Percentiles rank a stretch among this genome's conserved stretches.
Evolutionary conservation across 2,113 vertebrate genomes (phyloP).

Genomic region (Oncorhynchus mykiss): DNA sequence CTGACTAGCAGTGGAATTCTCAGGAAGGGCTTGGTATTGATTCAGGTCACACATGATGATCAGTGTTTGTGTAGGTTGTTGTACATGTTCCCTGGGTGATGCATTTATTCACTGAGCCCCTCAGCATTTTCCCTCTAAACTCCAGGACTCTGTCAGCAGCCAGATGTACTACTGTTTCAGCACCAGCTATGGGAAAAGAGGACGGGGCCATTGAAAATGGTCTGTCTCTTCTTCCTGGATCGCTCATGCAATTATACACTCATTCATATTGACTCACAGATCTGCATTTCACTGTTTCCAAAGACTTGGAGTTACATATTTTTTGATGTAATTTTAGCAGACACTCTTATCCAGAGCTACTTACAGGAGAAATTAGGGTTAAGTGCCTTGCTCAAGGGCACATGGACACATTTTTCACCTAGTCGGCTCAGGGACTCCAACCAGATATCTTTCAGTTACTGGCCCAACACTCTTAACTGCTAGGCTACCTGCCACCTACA

Average conservation of each 20-base stretch:
- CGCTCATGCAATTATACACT: slow-evolving; percentile 27
- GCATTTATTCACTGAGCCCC: slow-evolving; percentile 33
- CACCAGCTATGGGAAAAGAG: slow-evolving; percentile 21
- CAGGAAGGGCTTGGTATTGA: slow-evolving; percentile 35
- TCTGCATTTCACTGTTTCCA: no score
- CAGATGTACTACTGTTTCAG: slow-evolving; percentile 21
- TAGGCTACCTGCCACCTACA: neutral
- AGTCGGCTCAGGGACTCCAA: no score
- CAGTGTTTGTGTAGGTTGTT: slow-evolving; percentile 37
- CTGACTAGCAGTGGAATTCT: slow-evolving; percentile 33
- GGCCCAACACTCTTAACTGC: no score
- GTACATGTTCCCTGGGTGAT: slow-evolving; percentile 26
- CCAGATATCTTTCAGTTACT: no score
- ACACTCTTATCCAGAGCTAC: neutral
- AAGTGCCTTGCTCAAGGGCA: no score
- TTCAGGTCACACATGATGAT: slow-evolving; percentile 43
- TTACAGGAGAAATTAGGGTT: slow-evolving; percentile 9
- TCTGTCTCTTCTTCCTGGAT: slow-evolving; percentile 25
- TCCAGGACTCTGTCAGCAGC: slow-evolving; percentile 21
- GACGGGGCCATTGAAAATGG: slow-evolving; percentile 41
- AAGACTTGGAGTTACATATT: slow-evolving; percentile 29
- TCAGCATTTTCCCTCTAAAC: slow-evolving; percentile 11
- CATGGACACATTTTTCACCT: no score
- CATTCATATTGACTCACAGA: slow-evolving; percentile 28
- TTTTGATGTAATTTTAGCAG: slow-evolving; percentile 1